A percentile compares a stretch with the other conserved stretches of the same genome.
phyloP scores from a whole-genome alignment of 2,113 vertebrate species.

The Cryptotis parvus region DNA sequence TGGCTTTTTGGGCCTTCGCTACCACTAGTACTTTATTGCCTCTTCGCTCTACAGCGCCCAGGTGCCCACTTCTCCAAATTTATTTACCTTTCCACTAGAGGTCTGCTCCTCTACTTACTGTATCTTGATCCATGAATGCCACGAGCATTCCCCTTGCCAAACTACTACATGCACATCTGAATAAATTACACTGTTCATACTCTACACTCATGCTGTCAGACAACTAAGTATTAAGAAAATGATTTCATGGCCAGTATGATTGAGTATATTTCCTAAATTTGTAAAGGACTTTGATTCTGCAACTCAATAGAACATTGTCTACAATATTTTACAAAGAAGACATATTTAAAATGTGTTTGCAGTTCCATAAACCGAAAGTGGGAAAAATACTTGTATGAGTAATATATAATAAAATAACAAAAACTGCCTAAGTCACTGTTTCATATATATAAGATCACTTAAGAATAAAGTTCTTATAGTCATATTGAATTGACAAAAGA shows the following conservation, averaged over 20 bases:
- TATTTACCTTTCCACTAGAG: too few relatives aligned
- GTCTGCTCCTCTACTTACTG: too few relatives aligned
- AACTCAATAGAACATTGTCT: not conserved
- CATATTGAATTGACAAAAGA: not conserved
- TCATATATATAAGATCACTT: not conserved
- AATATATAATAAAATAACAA: not conserved
- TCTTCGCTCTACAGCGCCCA: not conserved
- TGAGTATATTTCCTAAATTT: not conserved
- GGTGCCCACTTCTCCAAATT: not conserved
- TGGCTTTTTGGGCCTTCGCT: too few relatives aligned
- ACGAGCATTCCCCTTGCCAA: not conserved
- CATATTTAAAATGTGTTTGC: not conserved
- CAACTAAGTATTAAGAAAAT: not conserved
- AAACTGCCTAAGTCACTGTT: not conserved
- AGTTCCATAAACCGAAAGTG: not conserved
- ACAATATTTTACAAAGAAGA: not conserved
- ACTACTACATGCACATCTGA: not conserved
- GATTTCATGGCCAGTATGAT: not conserved
- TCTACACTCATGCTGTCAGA: not conserved
- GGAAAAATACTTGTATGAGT: not conserved
- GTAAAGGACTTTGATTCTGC: not conserved
- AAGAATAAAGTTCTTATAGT: too few relatives aligned
- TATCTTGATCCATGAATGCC: not conserved
- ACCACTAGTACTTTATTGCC: too few relatives aligned
- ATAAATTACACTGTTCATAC: not conserved